These are phyloP conservation scores for Exephanes ischioxanthus DNA, from an alignment of 2,888 invertebrate species.

Conservation along the genomic window DNA sequence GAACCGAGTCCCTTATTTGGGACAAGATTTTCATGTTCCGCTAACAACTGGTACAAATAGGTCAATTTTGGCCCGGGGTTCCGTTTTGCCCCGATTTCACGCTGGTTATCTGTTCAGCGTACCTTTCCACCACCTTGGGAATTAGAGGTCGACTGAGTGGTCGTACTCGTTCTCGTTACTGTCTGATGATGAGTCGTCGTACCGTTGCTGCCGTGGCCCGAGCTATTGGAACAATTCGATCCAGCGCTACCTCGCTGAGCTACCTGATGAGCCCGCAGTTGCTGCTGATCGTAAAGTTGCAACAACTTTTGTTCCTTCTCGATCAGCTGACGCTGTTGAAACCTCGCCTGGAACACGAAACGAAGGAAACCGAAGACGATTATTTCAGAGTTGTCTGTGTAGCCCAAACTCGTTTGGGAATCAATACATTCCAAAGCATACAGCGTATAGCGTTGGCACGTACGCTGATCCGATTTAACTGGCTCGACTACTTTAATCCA, in stretches of 20 bases:
- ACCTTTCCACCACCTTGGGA: slow-evolving; percentile 80
- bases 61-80: no score
- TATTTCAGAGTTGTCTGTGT: not conserved
- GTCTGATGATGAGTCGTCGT: slow-evolving; percentile 74
- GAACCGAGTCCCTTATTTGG: no score
- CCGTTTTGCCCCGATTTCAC: no score
- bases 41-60: no score
- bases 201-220: slow-evolving; percentile 73
- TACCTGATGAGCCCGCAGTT: slow-evolving; percentile 88
- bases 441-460: not conserved
- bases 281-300: slow-evolving; percentile 89
- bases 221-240: slow-evolving; percentile 83
- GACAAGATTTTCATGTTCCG: no score
- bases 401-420: not conserved
- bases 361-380: slow-evolving; percentile 28
- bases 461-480: slow-evolving; percentile 16
- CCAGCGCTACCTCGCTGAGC: slow-evolving; percentile 86
- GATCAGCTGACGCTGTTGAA: slow-evolving; percentile 93
- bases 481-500: not conserved
- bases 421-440: not conserved
- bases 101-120: not conserved
- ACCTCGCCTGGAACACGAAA: slow-evolving; percentile 89
- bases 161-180: slow-evolving; percentile 75
- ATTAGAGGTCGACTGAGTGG: slow-evolving; percentile 76
- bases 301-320: slow-evolving; percentile 93